Base-by-base conservation (phyloP, 2,888 invertebrate species). In the Sepiola atlantica region DNA sequence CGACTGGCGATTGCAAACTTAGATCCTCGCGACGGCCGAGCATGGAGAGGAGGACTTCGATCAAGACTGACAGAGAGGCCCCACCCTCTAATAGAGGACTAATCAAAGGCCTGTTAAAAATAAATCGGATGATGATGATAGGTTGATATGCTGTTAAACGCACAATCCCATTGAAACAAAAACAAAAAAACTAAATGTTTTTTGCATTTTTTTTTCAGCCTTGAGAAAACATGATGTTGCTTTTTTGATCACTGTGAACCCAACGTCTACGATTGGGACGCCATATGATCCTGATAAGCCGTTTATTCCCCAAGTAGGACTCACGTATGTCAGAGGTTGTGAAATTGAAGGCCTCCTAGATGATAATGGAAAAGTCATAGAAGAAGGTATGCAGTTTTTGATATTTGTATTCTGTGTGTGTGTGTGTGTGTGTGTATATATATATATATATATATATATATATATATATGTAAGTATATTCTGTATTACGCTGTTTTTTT, bases 281-380 rank as follows among this genome's bases (percentile, higher is more conserved):
- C 96, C 96, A 93, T 97, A 97, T 95, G 95, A 97, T 94, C 95
- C 95, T 94, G 95, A 95, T 14, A 98, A 98, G 95, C 98, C 99
- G 18, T 99, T 99, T 97, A 98, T 99, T 55, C 98, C 99, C 0
- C 99, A 99, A 98, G 99, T 99, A 94, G 99, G 99, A 0, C 98
- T 99, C 95, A 98, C 98, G 0, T 98, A 98, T 96, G 99, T 99
- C 0, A 98, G 99, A 35, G 99, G 99, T 0, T 99, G 99, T 97
- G 99, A 99, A 97, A 98, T 99, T 57, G 99, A 99, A 97, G 99
- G 99, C 2, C 99, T 99, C 99, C 97, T 99, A 94, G 99, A 99
- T 97, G 98, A 98, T 20, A 98, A 99, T 94, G 99, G 99, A 0
- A 96, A 97, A 95, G 99, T 99, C 10, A 99, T 99, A 94, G 99